Conservation (phyloP, 2,888 invertebrate genomes). For the Orchesellides sinensis region DNA sequence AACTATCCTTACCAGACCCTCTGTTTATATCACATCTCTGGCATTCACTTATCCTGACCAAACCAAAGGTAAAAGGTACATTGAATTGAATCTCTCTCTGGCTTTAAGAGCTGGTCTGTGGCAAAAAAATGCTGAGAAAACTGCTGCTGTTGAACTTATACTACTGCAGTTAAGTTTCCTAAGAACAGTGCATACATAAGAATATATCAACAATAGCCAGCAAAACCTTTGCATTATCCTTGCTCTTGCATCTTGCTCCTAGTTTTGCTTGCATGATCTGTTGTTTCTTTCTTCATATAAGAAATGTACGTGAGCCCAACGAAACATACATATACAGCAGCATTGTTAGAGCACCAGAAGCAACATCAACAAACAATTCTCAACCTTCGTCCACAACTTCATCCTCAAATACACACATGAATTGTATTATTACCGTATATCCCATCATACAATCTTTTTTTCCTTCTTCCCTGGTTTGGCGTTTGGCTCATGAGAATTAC, state of each 20-base stretch:
- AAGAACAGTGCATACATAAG: neutral
- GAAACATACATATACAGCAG: neutral
- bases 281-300: neutral
- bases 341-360: neutral
- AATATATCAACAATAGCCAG: neutral
- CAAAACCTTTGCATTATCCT: too few species aligned
- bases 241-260: neutral
- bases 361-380: neutral
- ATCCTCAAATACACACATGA: neutral
- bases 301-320: slow-evolving; percentile 21
- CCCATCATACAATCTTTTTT: slow-evolving; percentile 16
- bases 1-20: too few species aligned
- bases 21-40: neutral
- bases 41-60: slow-evolving; percentile 28
- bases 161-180: neutral
- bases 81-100: slow-evolving; percentile 7
- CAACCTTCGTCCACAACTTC: slow-evolving; percentile 11
- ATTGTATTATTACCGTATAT: neutral
- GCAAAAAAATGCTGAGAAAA: slow-evolving; percentile 21
- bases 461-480: neutral
- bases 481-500: slow-evolving; percentile 2
- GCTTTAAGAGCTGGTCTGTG: neutral
- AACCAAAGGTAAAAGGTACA: slow-evolving; percentile 23
- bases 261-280: slow-evolving; percentile 4
- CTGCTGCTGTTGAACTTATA: too few species aligned